Base-by-base conservation (phyloP, 2,888 invertebrate species). In the Melanostoma scalare region DNA sequence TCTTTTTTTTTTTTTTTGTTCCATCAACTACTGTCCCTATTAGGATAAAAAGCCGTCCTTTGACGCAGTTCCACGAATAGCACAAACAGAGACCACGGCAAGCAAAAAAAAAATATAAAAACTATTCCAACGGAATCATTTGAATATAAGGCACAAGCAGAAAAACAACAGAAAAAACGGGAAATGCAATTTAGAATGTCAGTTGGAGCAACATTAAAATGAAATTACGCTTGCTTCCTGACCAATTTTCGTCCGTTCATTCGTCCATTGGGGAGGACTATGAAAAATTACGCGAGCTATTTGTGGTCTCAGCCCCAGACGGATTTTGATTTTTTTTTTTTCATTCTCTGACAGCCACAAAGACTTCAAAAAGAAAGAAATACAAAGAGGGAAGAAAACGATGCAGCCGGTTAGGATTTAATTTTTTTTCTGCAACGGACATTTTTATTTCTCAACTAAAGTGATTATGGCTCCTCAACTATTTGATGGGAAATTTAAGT, bases 151-250 rank as follows among this genome's bases (percentile, higher is more conserved):
- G 40, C 33, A 55, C 20, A 20, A 20, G 20, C 20, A 20, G 20
- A 20, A 20, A 20, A 20, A 20, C 20, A 20, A 20, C 20, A 20
- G 20, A 56, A 63, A 65, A 71, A 68, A 82, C 56, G 61, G 61
- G 72, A 82, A 76, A 73, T 85, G 80, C 85, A 81, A 81, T 85
- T 85, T 85, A 72, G 72, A 46, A 80, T 76, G 81, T 85, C 85
- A 85, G 72, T 76, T 85, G 85, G 61, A 80, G 75, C 72, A 81
- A 81, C 81, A 85, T 85, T 85, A 75, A 80, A 85, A 81, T 63
- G 75, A 85, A 85, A 85, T 85, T 85, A 85, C 76, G 78, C 81
- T 82, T 68, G 52, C 72, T 75, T 80, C 72, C 81, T 55, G 81
- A 68, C 77, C 61, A 67, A 56, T 63, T 82, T 61, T 56, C 33